Evolutionary conservation across 2,797 vertebrate genomes (phyloP).

Genomic region (Gymnothorax reevesii): DNA sequence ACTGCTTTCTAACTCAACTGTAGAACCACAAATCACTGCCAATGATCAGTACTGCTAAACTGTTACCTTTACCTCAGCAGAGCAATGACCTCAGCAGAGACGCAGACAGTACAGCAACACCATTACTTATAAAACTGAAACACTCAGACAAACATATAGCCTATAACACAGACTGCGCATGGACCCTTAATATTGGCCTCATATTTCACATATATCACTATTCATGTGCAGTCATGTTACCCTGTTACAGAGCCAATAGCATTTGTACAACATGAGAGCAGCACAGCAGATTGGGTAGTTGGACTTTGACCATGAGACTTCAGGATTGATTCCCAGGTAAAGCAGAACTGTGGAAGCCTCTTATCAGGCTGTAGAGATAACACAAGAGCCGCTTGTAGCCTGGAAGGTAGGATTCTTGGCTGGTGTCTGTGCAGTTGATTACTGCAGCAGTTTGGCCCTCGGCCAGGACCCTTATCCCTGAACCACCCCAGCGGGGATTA

Average conservation of each 20-base stretch:
- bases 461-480: background rate
- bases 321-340: background rate
- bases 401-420: too few relatives aligned
- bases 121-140: background rate
- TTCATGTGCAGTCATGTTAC: too few relatives aligned
- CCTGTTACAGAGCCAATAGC: too few relatives aligned
- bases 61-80: background rate
- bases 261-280: background rate
- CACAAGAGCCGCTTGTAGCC: too few relatives aligned
- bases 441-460: too few relatives aligned
- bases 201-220: too few relatives aligned
- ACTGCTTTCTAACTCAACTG: too few relatives aligned
- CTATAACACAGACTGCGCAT: background rate
- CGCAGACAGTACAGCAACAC: background rate
- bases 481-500: too few relatives aligned
- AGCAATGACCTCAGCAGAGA: background rate
- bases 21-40: too few relatives aligned
- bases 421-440: too few relatives aligned
- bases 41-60: background rate
- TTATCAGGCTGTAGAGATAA: background rate
- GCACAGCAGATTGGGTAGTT: background rate
- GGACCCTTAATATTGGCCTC: background rate
- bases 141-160: background rate
- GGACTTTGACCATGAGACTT: background rate
- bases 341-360: background rate